These are phyloP conservation scores for Lasioglossum calceatum DNA, from an alignment of 2,888 invertebrate genomes.

Conservation along the genomic window DNA sequence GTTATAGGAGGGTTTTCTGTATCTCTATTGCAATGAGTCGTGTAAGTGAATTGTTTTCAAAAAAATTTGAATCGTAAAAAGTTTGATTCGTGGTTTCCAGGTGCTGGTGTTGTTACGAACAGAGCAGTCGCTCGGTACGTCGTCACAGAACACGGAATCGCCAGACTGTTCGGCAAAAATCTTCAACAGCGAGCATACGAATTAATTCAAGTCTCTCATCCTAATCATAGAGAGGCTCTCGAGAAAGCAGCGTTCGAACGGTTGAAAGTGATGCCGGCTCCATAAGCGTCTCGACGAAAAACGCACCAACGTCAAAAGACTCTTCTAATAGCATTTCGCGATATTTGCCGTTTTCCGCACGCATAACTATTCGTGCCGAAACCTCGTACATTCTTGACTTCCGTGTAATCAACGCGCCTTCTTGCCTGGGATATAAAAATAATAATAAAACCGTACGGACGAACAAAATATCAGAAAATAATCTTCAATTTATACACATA, in stretches of 20 bases:
- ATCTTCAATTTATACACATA: not conserved
- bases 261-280: constrained; percentile 83
- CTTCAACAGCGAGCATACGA: constrained; percentile 88
- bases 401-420: not conserved
- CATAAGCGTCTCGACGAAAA: constrained; percentile 64
- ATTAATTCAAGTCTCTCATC: constrained; percentile 88
- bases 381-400: constrained; percentile 22
- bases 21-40: not conserved
- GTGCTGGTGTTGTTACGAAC: constrained; percentile 89
- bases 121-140: constrained; percentile 89
- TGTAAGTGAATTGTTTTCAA: not conserved
- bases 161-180: constrained; percentile 88
- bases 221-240: constrained; percentile 86
- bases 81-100: constrained; percentile 70
- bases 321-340: constrained; percentile 63
- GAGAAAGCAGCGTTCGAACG: constrained; percentile 88
- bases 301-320: constrained; percentile 20
- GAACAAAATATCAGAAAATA: constrained; percentile 8
- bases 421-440: not conserved
- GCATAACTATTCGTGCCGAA: not conserved
- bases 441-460: not conserved
- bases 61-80: not conserved
- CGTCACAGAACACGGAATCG: constrained; percentile 89
- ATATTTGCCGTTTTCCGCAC: constrained; percentile 24
- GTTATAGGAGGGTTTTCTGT: too few relatives aligned